Base-by-base conservation (phyloP, 2,888 invertebrate genomes). In the Panopea generosa region DNA sequence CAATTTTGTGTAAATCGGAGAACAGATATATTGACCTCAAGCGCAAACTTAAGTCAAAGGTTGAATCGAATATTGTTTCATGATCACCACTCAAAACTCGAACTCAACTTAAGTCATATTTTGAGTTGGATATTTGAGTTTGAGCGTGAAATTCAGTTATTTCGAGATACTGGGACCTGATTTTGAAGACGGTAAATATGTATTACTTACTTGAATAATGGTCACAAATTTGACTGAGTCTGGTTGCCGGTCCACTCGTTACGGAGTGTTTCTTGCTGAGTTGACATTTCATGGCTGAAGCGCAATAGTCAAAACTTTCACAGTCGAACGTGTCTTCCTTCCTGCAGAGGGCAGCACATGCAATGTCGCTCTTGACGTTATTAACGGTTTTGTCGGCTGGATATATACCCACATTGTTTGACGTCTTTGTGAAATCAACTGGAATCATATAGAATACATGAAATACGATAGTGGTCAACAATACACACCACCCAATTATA, bases 291-390 rank as follows among this genome's bases (percentile, higher is more conserved):
- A 55, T 47, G 4, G 75, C 69, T 1, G 75, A 40, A 0, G 75
- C 52, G 47, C 89, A 89, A 71, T 83, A 85, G 66, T 87, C 85
- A 69, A 89, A 88, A 45, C 87, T 84, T 50, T 84, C 77, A 63
- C 89, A 89, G 20, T 47, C 43, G 59, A 86, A 82, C 2, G 59
- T 77, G 18, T 60, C n/a, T 22, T 80, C 70, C 6, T 73, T 71
- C 6, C 85, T 66, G 65, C 89, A 89, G 22, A 77, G 47, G 11
- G 80, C 61, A 2, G 88, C 86, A 65, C 88, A 88, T 18, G 80
- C 83, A 43, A 70, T 49, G 1, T 72, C 74, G 24, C 69, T 72
- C 11, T 59, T 66, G 1, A 83, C 67, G 16, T 80, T 67, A 14
- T 57, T 52, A 4, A 79, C 50, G 18, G 75, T 76, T 50, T 77